Conservation (phyloP, 2,113 vertebrate species). For the Urocolius indicus region DNA sequence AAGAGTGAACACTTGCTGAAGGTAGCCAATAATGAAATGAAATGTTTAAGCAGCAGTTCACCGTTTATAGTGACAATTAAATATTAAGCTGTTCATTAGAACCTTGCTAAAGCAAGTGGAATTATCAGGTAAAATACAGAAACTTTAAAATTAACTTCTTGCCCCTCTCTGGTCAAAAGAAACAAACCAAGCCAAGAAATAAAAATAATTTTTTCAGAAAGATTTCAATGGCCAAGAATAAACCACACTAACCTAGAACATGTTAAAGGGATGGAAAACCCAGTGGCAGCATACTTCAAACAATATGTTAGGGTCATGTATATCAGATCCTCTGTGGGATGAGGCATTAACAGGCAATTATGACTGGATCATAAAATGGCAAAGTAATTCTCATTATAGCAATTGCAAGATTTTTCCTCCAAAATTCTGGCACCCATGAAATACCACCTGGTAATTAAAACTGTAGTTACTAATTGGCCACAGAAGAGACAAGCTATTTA, state of each 20-base stretch:
- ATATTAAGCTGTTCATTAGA: not conserved
- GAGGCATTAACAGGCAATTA: not conserved
- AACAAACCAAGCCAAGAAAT: not conserved
- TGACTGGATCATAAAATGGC: not conserved
- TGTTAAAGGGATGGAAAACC: not conserved
- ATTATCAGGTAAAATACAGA: not conserved
- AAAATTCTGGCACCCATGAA: not conserved
- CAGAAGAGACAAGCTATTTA: not conserved
- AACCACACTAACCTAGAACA: not conserved
- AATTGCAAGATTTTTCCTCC: not conserved
- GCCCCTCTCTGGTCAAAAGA: not conserved
- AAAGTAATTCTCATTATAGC: not conserved
- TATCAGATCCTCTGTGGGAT: not conserved
- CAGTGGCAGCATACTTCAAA: not conserved
- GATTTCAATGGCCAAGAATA: not conserved
- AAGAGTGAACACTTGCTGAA: not conserved
- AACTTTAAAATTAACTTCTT: not conserved
- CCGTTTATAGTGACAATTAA: not conserved
- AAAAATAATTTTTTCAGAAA: not conserved
- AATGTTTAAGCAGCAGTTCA: not conserved
- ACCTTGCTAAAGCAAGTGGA: not conserved
- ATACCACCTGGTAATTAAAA: conserved; percentile 7
- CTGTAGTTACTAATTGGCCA: not conserved
- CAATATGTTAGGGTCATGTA: not conserved
- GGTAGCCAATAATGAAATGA: not conserved